Base-by-base conservation (phyloP, 2,888 invertebrate genomes). In the Ametastegia equiseti region DNA sequence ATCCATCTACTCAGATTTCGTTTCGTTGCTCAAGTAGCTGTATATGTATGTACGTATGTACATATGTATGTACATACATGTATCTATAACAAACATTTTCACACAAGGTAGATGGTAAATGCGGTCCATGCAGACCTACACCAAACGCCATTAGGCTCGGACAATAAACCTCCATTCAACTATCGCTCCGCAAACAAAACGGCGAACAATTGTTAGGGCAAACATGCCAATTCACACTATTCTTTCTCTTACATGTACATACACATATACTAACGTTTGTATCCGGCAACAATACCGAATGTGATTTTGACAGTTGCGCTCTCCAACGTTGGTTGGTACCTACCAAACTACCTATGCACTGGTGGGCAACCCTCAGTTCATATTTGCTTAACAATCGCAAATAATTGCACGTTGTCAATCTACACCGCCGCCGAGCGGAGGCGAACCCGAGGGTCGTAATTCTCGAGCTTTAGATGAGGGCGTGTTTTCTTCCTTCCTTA, bases 381-480 rank as follows among this genome's bases (percentile, higher is more conserved):
- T 81, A 73, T 81, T 81, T 81, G 73, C 75, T 77, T 81, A 81
- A 81, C 81, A 81, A 81, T 81, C 75, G 81, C 60, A 63, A 77
- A 73, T 81, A 81, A 81, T 81, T 81, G 75, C 73, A 77, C 81
- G 15, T 73, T 77, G 81, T 63, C 75, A 77, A 65, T 65, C 63
- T 19, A 39, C 60, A 33, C 63, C n/a, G 6, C 0, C 36, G 36
- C 65, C 54, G 15, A 15, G 54, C 19, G 19, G 15, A 27, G 60
- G 73, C 15, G 9, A n/a, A 30, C 27, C 15, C n/a, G 47, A 30
- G 73, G 23, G 39, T 36, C 39, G 67, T 67, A 67, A 39, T 42
- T 67, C 39, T 67, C 39, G 6, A 9, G 67, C 19, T 11, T 67
- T 39, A n/a, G 19, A 71, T 47, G 71, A 27, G 71, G 71, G 71